A percentile compares a stretch with the other conserved stretches of the same genome.
phyloP scores from a whole-genome alignment of 2,888 invertebrate species.

The Oxytorus armatus region DNA sequence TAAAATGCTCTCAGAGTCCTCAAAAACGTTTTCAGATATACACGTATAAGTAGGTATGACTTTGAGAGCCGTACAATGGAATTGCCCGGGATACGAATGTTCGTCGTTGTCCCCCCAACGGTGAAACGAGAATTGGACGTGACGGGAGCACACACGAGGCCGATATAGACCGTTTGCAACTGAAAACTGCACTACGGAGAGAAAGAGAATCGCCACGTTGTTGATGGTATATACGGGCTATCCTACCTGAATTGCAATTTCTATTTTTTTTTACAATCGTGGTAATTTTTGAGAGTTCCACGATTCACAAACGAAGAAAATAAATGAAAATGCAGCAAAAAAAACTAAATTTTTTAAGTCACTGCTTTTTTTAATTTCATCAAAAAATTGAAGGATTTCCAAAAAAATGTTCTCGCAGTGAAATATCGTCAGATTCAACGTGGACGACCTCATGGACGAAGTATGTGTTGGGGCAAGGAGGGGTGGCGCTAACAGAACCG shows the following conservation, averaged over 20 bases:
- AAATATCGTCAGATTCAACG: background rate
- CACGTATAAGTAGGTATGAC: background rate
- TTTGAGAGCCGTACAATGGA: background rate
- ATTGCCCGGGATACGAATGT: background rate
- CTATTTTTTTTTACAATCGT: too few species aligned
- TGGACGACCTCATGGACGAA: constrained; percentile 2
- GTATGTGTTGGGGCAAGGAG: background rate
- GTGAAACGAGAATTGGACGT: constrained; percentile 13
- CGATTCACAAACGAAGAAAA: background rate
- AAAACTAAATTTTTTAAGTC: too few species aligned
- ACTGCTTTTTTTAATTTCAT: too few species aligned
- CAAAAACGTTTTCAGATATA: background rate
- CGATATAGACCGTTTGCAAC: background rate
- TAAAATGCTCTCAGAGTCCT: background rate
- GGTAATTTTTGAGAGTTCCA: background rate
- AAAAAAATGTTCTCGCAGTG: too few species aligned
- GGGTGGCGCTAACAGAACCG: too few species aligned
- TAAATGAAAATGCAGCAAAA: background rate
- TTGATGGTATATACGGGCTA: background rate
- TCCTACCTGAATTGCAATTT: background rate
- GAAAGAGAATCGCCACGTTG: background rate
- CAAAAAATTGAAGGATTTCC: too few species aligned
- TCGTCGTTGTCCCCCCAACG: background rate
- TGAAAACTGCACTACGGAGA: background rate
- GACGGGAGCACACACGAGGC: constrained; percentile 24